Evolutionary conservation across 2,888 invertebrate genomes (phyloP).

Genomic region (Zonitis immaculata): DNA sequence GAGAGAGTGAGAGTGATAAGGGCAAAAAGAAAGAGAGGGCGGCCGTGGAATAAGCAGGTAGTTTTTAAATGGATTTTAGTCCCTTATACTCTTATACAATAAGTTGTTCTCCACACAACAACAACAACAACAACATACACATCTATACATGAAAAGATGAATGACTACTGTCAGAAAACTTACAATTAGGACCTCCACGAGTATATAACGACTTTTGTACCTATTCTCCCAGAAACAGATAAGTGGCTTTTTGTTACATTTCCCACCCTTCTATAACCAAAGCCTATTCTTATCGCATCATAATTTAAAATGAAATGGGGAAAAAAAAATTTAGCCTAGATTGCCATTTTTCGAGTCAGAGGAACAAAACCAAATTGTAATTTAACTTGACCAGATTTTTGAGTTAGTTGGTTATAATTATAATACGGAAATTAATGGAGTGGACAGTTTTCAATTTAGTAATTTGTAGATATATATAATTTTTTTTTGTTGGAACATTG

Average conservation of each 20-base stretch:
- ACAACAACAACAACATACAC: too few species aligned
- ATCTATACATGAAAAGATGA: slow-evolving; percentile 42
- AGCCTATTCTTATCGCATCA: background rate
- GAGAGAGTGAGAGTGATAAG: too few species aligned
- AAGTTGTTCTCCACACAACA: slow-evolving; percentile 33
- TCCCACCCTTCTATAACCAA: background rate
- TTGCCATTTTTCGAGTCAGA: background rate
- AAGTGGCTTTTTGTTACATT: slow-evolving; percentile 35
- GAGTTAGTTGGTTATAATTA: too few species aligned
- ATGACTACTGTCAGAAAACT: slow-evolving; percentile 42
- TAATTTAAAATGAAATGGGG: background rate
- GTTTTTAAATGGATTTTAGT: slow-evolving; percentile 44
- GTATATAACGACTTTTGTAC: slow-evolving; percentile 36
- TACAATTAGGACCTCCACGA: slow-evolving; percentile 43
- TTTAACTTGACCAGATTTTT: background rate
- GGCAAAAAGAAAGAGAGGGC: too few species aligned
- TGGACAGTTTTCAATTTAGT: background rate
- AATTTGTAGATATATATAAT: background rate
- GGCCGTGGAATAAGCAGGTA: slow-evolving; percentile 39
- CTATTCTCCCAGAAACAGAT: slow-evolving; percentile 43
- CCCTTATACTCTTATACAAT: too few species aligned
- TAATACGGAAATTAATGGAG: background rate
- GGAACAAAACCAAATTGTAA: background rate
- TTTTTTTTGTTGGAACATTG: background rate
- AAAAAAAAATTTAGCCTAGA: too few species aligned